These are phyloP conservation scores for Tenualosa thibaudeaui DNA, from an alignment of 2,797 vertebrate species.

Conservation along the genomic window DNA sequence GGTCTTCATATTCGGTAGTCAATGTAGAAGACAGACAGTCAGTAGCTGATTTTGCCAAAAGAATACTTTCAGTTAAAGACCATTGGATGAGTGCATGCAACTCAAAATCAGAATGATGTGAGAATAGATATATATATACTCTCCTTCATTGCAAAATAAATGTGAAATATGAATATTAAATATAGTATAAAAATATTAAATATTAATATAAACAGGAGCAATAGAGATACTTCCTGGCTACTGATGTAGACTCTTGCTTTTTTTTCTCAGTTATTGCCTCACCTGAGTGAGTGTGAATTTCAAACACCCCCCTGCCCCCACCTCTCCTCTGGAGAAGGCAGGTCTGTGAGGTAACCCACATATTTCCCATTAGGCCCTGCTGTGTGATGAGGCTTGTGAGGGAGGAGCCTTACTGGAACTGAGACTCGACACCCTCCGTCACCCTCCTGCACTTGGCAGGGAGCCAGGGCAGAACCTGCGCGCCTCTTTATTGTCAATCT, in stretches of 20 bases:
- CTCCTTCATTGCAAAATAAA: not conserved
- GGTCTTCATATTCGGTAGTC: not conserved
- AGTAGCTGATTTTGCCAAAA: conserved; percentile 46
- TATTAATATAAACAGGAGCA: not conserved
- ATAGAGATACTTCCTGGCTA: not conserved
- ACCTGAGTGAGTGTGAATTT: not conserved
- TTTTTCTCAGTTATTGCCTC: not conserved
- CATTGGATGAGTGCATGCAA: not conserved
- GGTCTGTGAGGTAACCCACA: conserved; percentile 42
- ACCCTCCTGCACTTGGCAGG: conserved; percentile 58
- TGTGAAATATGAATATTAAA: too few relatives aligned
- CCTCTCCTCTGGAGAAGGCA: conserved; percentile 28
- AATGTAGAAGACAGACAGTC: not conserved
- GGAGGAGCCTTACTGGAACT: conserved; percentile 72
- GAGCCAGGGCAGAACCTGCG: conserved; percentile 64
- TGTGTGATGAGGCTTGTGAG: conserved; percentile 33
- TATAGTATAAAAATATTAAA: not conserved
- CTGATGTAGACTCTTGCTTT: not conserved
- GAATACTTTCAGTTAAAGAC: conserved; percentile 26
- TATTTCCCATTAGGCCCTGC: conserved; percentile 34
- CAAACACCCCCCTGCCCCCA: not conserved
- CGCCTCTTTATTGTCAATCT: conserved; percentile 30
- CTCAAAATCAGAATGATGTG: not conserved
- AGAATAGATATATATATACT: not conserved
- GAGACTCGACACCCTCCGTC: conserved; percentile 60